Percentiles rank a stretch among this genome's conserved stretches.
These are phyloP conservation scores for Crotalus horridus DNA, from an alignment of 2,113 vertebrate species.

Conservation along the genomic window DNA sequence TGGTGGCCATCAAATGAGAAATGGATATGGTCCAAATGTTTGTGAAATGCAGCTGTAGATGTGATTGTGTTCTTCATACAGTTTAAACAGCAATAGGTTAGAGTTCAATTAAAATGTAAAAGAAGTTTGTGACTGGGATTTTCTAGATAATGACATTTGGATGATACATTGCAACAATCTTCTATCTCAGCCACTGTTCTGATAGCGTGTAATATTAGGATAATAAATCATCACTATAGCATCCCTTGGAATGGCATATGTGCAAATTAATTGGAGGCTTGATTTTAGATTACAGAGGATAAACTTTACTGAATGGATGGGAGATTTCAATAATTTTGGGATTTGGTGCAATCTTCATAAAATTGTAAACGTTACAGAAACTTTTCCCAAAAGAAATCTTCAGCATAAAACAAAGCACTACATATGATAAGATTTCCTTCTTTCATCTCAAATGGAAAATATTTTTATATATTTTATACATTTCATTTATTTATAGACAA, in stretches of 20 bases:
- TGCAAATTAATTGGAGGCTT: background rate
- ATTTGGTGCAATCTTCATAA: background rate
- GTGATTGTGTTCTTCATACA: background rate
- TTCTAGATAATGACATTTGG: constrained; percentile 23
- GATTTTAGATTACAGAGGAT: background rate
- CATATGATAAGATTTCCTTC: background rate
- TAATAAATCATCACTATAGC: constrained; percentile 21
- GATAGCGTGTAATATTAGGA: constrained; percentile 32
- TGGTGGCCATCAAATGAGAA: background rate
- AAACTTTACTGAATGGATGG: background rate
- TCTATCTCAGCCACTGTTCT: constrained; percentile 17
- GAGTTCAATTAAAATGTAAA: constrained; percentile 22
- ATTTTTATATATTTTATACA: background rate
- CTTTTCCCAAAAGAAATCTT: background rate
- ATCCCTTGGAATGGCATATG: constrained; percentile 8
- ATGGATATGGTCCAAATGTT: background rate
- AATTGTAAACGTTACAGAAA: background rate
- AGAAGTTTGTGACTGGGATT: constrained; percentile 8
- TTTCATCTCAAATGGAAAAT: background rate
- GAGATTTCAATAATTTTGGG: background rate
- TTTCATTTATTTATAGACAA: background rate
- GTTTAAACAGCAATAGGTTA: constrained; percentile 12
- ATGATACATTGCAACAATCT: constrained; percentile 39
- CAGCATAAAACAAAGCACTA: background rate
- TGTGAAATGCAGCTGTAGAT: background rate